Conservation (phyloP, 1,140 invertebrate genomes). For the Panagrolaimus sp. region DNA sequence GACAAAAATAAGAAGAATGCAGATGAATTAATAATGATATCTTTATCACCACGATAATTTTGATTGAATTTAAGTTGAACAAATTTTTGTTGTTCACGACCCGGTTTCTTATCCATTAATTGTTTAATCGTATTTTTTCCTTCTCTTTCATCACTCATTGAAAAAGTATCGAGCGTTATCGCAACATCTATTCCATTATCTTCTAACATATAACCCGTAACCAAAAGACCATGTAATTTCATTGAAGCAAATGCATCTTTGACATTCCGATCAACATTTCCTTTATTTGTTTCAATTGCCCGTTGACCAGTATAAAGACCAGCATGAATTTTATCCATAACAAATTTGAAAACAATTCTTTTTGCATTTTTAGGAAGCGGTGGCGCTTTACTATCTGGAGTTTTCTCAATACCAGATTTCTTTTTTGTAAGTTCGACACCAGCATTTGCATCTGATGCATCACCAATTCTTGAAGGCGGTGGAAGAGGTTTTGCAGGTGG, state of each 20-base stretch:
- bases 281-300: constrained; percentile 21
- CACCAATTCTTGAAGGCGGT: constrained; percentile 10
- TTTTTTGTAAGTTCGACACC: not conserved
- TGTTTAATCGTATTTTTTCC: constrained; percentile 41
- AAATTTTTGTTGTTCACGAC: constrained; percentile 24
- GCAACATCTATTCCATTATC: constrained; percentile 38
- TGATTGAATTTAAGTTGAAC: constrained; percentile 29
- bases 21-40: constrained; percentile 42
- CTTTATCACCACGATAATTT: constrained; percentile 34
- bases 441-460: constrained; percentile 4
- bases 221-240: constrained; percentile 35
- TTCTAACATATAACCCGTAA: constrained; percentile 49
- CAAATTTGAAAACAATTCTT: constrained; percentile 45
- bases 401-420: not conserved
- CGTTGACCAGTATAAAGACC: constrained; percentile 28
- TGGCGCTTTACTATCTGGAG: not conserved
- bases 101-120: constrained; percentile 51
- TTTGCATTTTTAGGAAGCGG: not conserved
- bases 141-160: constrained; percentile 52
- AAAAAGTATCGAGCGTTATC: constrained; percentile 45
- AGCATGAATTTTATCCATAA: constrained; percentile 40
- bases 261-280: constrained; percentile 21
- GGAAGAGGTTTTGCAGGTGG: constrained; percentile 14
- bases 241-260: constrained; percentile 39
- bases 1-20: constrained; percentile 53